Conservation (phyloP, 2,888 invertebrate genomes). For the Orthonevra nobilis region DNA sequence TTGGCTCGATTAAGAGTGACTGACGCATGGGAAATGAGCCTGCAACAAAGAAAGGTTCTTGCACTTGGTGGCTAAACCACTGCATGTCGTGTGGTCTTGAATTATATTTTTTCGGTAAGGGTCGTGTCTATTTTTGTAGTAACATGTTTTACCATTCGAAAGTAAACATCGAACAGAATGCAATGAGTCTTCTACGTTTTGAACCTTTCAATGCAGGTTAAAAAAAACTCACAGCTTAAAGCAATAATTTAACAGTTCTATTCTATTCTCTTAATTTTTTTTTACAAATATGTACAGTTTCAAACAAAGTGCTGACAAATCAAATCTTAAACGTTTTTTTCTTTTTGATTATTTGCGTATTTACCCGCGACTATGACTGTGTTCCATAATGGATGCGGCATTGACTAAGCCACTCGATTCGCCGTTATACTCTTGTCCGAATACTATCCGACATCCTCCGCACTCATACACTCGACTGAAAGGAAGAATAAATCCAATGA, state of each 20-base stretch:
- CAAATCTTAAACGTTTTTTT: conserved; percentile 27
- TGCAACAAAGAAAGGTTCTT: too few species aligned
- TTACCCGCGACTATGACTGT: conserved; percentile 43
- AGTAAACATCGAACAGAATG: too few species aligned
- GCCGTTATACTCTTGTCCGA: conserved; percentile 77
- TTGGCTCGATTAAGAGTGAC: too few species aligned
- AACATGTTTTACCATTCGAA: too few species aligned
- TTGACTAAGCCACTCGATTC: conserved; percentile 56
- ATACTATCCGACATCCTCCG: conserved; percentile 77
- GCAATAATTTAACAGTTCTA: conserved; percentile 24
- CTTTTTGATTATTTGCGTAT: conserved; percentile 4
- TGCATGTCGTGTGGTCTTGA: too few species aligned
- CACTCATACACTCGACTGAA: conserved; percentile 77
- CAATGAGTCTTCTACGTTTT: too few species aligned
- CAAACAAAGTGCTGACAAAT: conserved; percentile 9
- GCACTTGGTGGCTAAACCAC: too few species aligned
- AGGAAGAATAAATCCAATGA: conserved; percentile 24
- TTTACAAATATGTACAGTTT: conserved; percentile 26
- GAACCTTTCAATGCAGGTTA: too few species aligned
- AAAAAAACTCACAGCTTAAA: background rate
- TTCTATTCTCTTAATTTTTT: background rate
- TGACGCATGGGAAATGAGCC: too few species aligned
- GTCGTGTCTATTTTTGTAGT: too few species aligned
- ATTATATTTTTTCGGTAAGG: too few species aligned
- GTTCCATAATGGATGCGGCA: conserved; percentile 18